Evolutionary conservation across 2,113 vertebrate species (phyloP).

Genomic region (Amazona guildingii): DNA sequence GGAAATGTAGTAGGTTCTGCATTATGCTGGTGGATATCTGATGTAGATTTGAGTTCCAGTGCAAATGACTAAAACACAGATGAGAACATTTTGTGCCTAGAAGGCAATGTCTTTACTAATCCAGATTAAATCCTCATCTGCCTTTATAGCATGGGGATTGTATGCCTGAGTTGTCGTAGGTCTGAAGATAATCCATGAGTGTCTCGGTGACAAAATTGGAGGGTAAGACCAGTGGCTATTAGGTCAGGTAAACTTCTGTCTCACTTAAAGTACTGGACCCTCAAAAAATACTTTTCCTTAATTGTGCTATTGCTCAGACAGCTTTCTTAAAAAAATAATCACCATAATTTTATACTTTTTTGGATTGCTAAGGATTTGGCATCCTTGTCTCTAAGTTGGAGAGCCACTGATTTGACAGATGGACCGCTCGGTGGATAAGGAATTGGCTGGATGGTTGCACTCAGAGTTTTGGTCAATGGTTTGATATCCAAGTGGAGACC

Average conservation of each 20-base stretch:
- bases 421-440: background rate
- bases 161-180: background rate
- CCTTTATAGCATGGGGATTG: background rate
- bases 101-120: background rate
- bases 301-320: background rate
- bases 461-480: background rate
- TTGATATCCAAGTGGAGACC: background rate
- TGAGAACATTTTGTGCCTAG: background rate
- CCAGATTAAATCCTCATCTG: background rate
- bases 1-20: background rate
- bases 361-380: background rate
- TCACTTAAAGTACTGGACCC: background rate
- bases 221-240: accelerated
- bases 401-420: background rate
- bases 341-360: background rate
- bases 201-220: background rate
- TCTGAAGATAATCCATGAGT: background rate
- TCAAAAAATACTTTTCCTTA: background rate
- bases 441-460: background rate
- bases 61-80: background rate
- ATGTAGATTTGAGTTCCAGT: background rate
- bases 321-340: background rate
- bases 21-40: background rate
- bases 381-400: background rate
- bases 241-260: background rate